Conservation (phyloP, 2,113 vertebrate species). For the Dicentrarchus labrax region DNA sequence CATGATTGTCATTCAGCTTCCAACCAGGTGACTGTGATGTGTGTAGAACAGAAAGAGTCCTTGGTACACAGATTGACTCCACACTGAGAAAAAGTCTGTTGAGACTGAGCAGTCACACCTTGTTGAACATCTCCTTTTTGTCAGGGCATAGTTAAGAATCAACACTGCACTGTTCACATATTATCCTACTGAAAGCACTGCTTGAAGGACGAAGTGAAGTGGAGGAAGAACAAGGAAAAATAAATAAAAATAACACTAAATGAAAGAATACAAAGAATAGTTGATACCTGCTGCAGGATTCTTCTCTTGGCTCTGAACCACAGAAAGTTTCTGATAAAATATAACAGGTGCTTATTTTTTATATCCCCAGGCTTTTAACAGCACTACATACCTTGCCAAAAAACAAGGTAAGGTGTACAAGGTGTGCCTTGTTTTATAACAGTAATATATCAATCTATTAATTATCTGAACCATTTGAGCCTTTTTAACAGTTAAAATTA, state of each 20-base stretch:
- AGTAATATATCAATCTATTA: not conserved
- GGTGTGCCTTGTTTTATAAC: not conserved
- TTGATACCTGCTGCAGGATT: not conserved
- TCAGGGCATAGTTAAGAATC: not conserved
- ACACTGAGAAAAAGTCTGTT: not conserved
- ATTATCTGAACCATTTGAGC: not conserved
- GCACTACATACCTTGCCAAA: not conserved
- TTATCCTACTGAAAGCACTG: not conserved
- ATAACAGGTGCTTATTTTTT: not conserved
- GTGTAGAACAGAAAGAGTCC: not conserved
- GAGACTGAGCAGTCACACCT: not conserved
- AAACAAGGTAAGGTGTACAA: not conserved
- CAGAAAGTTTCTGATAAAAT: not conserved
- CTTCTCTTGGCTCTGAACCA: not conserved
- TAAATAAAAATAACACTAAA: not conserved
- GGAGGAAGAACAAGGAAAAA: slow-evolving; percentile 2
- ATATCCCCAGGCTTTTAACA: not conserved
- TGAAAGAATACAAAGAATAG: not conserved
- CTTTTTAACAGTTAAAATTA: not conserved
- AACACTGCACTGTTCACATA: not conserved
- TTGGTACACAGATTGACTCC: not conserved
- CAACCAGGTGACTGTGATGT: not conserved
- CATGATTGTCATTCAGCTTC: not conserved
- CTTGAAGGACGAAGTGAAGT: not conserved
- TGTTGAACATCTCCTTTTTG: not conserved